These are phyloP conservation scores for Drosophila nigricruria DNA, from an alignment of 2,888 invertebrate genomes.

Conservation along the genomic window DNA sequence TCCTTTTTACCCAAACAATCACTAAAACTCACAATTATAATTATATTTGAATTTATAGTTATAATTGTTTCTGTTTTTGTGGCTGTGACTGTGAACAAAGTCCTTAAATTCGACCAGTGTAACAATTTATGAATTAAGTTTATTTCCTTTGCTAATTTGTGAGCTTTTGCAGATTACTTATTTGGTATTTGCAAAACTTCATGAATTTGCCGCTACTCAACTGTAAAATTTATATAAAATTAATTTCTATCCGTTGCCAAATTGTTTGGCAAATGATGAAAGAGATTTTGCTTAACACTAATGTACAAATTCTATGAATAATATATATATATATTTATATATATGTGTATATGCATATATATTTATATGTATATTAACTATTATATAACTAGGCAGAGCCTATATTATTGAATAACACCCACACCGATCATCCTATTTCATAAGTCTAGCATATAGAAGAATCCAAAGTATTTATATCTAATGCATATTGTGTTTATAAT, in stretches of 20 bases:
- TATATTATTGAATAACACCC: slow-evolving; percentile 62
- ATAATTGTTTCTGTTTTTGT: slow-evolving; percentile 53
- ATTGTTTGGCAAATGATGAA: slow-evolving; percentile 55
- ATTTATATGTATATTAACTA: slow-evolving; percentile 41
- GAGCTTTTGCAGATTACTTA: slow-evolving; percentile 43
- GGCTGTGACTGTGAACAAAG: slow-evolving; percentile 23
- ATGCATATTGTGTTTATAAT: slow-evolving; percentile 49
- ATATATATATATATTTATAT: slow-evolving; percentile 34
- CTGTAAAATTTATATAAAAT: slow-evolving; percentile 48
- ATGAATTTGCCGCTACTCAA: slow-evolving; percentile 43
- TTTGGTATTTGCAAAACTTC: slow-evolving; percentile 36
- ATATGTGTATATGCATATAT: slow-evolving; percentile 17
- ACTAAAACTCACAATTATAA: slow-evolving; percentile 44
- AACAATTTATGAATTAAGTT: slow-evolving; percentile 34
- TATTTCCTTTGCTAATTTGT: slow-evolving; percentile 52
- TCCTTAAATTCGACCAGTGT: slow-evolving; percentile 67
- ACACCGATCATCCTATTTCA: slow-evolving; percentile 51
- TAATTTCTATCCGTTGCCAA: slow-evolving; percentile 56
- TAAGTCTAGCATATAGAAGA: slow-evolving; percentile 63
- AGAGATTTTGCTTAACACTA: slow-evolving; percentile 65
- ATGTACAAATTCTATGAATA: slow-evolving; percentile 68
- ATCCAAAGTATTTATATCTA: slow-evolving; percentile 77
- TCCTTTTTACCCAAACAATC: neutral
- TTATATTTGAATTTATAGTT: neutral
- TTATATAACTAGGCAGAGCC: slow-evolving; percentile 77